Conservation (phyloP, 2,888 invertebrate genomes). For the Amphipyra berbera region DNA sequence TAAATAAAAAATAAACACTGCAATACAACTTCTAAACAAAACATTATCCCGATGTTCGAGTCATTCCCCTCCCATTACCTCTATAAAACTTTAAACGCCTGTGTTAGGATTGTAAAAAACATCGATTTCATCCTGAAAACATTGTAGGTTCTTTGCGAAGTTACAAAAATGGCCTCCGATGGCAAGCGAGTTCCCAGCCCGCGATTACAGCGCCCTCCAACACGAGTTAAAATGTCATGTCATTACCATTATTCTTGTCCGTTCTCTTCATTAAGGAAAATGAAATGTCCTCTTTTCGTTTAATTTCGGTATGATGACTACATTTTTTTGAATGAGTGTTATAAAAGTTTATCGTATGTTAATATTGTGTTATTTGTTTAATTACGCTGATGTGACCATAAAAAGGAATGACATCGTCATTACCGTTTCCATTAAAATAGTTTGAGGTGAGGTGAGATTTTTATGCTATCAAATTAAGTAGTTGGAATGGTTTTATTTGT, state of each 20-base stretch:
- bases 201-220: conserved; percentile 29
- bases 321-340: conserved; percentile 15
- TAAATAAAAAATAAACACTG: background rate
- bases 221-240: conserved; percentile 57
- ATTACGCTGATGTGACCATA: conserved; percentile 15
- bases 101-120: conserved; percentile 15
- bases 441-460: conserved; percentile 22
- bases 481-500: conserved; percentile 4
- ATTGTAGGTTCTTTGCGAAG: conserved; percentile 23
- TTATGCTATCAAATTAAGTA: conserved; percentile 8
- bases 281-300: conserved; percentile 45
- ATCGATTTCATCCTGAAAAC: conserved; percentile 29
- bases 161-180: conserved; percentile 28
- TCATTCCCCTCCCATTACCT: conserved; percentile 7
- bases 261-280: conserved; percentile 65
- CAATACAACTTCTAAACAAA: conserved; percentile 8
- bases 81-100: conserved; percentile 33
- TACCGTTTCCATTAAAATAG: conserved; percentile 24
- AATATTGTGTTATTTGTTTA: conserved; percentile 27
- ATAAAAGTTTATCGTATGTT: conserved; percentile 33
- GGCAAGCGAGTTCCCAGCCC: conserved; percentile 22
- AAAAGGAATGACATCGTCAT: conserved; percentile 13
- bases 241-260: conserved; percentile 55
- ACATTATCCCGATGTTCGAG: background rate
- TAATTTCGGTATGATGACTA: conserved; percentile 24